Base-by-base conservation (phyloP, 2,113 vertebrate genomes). In the Laticauda colubrina region DNA sequence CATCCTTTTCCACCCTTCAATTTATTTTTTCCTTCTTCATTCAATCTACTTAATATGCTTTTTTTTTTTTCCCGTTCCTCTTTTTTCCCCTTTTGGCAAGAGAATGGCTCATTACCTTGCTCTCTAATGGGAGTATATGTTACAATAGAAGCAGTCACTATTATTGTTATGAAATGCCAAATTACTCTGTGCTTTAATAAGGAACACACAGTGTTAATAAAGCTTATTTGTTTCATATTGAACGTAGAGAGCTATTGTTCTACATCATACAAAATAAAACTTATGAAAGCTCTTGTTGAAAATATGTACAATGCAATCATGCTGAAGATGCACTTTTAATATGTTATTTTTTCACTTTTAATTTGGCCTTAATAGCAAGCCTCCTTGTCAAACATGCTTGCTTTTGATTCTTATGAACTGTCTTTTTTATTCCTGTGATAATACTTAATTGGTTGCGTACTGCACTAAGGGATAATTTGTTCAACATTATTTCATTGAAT, bases 31-130 rank as follows among this genome's bases (percentile, higher is more conserved):
- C 7, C 12, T 43, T 92, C 45, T 87, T 59, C 45, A 34, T 87
- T n/a, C 81, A 48, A 26, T 43, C 23, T 34, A 87, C 43, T 87
- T 92, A 55, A 69, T 88, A 54, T 39, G 21, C 85, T 69, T 24
- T 29, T 6, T 21, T 39, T n/a, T 24, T 29, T 6, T 23, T 39
- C 9, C 57, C 23, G 1, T 29, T 15, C 55, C 15, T 61, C 23
- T 56, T 90, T 81, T 23, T 23, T 7, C 4, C 15, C 23, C 29
- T 39, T 87, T 69, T 45, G 24, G 48, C 15, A 87, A 64, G 56
- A 87, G 20, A 93, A 93, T 87, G 51, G 29, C 59, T 87, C 57
- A 69, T 88, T 88, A 48, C 12, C 59, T 90, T 87, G 87, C 10
- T 75, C n/a, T 87, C 59, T 56, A 23, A 51, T 56, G 56, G 39